A percentile compares a stretch with the other conserved stretches of the same genome.
phyloP scores from a whole-genome alignment of 2,888 invertebrate species.

The Cancer borealis region DNA sequence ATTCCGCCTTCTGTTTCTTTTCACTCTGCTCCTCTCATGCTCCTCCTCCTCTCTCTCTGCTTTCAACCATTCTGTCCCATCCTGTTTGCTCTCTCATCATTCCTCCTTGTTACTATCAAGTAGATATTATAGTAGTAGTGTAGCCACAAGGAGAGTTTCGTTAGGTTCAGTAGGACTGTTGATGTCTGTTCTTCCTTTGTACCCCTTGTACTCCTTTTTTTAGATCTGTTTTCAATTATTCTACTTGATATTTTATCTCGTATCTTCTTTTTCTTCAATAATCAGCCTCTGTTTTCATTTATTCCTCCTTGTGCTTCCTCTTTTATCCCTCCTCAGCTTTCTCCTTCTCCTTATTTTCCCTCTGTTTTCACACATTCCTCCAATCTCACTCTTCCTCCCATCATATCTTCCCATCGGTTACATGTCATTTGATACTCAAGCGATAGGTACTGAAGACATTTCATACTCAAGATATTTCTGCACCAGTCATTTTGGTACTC shows the following conservation, averaged over 20 bases:
- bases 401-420: not conserved
- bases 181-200: too few species aligned
- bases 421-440: too few species aligned
- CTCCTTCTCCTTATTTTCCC: not conserved
- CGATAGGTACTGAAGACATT: too few species aligned
- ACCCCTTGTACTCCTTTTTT: too few species aligned
- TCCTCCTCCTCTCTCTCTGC: not conserved
- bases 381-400: not conserved
- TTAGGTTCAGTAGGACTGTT: too few species aligned
- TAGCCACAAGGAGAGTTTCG: too few species aligned
- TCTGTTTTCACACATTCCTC: not conserved
- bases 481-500: too few species aligned
- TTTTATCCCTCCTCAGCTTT: not conserved
- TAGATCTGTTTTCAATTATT: too few species aligned
- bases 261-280: too few species aligned
- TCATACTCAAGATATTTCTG: too few species aligned
- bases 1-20: not conserved
- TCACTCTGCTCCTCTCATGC: not conserved
- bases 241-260: too few species aligned
- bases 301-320: not conserved
- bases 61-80: not conserved
- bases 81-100: not conserved
- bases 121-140: too few species aligned
- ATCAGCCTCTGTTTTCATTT: not conserved
- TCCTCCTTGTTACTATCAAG: not conserved